Base-by-base conservation (phyloP, 2,797 vertebrate genomes). In the Thaleichthys pacificus region DNA sequence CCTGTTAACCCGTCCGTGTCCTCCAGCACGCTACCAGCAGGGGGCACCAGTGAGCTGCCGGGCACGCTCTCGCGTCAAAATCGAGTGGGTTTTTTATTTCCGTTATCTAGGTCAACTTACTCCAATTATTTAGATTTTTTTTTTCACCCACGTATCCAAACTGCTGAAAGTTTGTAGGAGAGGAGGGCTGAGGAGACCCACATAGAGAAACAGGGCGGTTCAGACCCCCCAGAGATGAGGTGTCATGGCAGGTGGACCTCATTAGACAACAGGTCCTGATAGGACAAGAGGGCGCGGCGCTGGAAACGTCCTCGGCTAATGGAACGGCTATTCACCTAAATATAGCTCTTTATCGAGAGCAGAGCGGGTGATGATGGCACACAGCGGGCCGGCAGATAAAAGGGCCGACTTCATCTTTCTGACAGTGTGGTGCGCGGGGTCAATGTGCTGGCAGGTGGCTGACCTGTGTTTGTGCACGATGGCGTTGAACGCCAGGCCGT, bases 381-480 rank as follows among this genome's bases (percentile, higher is more conserved):
- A 26, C 4, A 1, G 21, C 11, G 14, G 14, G 47, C 28, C 14
- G 3, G 47, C 21, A 49, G 24, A 4, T 75, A 66, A 77, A n/a
- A 22, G 14, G 57, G 2, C 4, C 6, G 17, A 35, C n/a, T 22
- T 21, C 19, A 63, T 54, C 30, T 42, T 21, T 26, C 67, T 74
- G 35, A 24, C 58, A 47, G 30, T 72, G 42, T 74, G 70, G 65
- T 8, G 22, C 54, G 5, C 73, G 66, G 66, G 7, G 21, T 60
- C 4, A 75, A 66, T 71, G 63, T 2, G 12, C 69, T 26, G 71
- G 74, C 62, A 70, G 66, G 90, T 90, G 81, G 73, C 78, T 93
- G 84, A 97, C 96, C 96, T 95, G 95, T 98, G 96, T 88, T 97
- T 97, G 86, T 98, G 96, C 61, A 97, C 95, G 0, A 98, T 97